These are phyloP conservation scores for Channallabes apus DNA, from an alignment of 2,797 vertebrate species.

Conservation along the genomic window DNA sequence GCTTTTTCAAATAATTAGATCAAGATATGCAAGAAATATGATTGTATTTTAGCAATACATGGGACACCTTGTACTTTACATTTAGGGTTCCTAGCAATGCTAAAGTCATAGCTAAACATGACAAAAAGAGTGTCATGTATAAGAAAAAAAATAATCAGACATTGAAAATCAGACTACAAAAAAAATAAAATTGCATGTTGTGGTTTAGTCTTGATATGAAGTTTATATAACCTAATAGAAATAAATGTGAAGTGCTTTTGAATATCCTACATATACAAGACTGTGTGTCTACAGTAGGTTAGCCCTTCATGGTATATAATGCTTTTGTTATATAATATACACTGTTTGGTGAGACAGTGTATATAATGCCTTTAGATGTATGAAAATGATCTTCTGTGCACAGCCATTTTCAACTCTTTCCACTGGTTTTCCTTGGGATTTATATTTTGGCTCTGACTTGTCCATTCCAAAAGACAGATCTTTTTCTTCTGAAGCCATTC, in stretches of 20 bases:
- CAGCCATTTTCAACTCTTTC: not conserved
- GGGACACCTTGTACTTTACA: not conserved
- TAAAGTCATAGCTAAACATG: not conserved
- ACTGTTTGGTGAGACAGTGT: no score
- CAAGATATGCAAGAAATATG: not conserved
- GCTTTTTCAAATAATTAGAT: not conserved
- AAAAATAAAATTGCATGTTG: not conserved
- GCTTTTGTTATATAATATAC: not conserved
- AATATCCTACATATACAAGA: not conserved
- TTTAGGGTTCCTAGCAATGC: not conserved
- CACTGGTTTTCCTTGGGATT: not conserved
- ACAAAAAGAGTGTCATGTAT: not conserved
- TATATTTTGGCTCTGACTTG: not conserved
- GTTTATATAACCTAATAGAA: not conserved
- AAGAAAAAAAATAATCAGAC: not conserved
- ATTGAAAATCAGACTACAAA: not conserved
- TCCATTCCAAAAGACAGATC: not conserved
- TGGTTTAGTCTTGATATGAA: not conserved
- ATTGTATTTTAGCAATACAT: not conserved
- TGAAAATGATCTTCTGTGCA: not conserved
- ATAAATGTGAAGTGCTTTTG: not conserved
- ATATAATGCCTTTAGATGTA: no score
- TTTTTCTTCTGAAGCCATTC: not conserved
- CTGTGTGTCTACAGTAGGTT: no score
- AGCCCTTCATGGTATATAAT: not conserved